Conservation (phyloP, 2,797 vertebrate genomes). For the Epinephelus awoara region DNA sequence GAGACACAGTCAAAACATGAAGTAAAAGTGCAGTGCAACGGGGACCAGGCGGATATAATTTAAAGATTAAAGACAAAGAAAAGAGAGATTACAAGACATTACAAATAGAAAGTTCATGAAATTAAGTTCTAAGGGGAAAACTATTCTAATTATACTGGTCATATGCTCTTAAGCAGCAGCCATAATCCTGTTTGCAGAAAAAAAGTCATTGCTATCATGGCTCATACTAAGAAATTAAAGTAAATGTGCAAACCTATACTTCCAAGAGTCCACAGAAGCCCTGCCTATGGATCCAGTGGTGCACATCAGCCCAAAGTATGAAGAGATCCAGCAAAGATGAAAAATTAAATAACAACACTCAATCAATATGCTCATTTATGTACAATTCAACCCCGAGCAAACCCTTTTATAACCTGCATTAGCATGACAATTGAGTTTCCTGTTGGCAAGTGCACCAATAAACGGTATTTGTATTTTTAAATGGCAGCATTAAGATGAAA, state of each 20-base stretch:
- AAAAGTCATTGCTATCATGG: not conserved
- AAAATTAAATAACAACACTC: constrained; percentile 30
- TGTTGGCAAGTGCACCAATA: not conserved
- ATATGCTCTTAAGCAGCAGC: not conserved
- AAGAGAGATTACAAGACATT: not conserved
- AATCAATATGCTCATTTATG: constrained; percentile 30
- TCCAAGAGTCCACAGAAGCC: not conserved
- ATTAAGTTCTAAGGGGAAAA: not conserved
- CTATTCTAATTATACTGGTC: not conserved
- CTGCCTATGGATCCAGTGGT: not conserved
- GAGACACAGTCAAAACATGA: not conserved
- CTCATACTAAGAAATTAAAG: constrained; percentile 12
- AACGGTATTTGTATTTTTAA: constrained; percentile 14
- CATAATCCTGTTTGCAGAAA: constrained; percentile 8
- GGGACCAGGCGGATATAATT: not conserved
- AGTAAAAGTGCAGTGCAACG: not conserved
- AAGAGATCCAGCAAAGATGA: constrained; percentile 10
- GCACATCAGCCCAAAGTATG: not conserved
- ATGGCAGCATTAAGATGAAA: constrained; percentile 47
- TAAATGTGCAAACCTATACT: constrained; percentile 17
- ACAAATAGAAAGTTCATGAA: constrained; percentile 4
- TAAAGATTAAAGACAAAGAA: not conserved
- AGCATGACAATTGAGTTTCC: not conserved
- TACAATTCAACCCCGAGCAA: constrained; percentile 1
- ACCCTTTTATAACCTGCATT: constrained; percentile 5